These are phyloP conservation scores for Meganola albula DNA, from an alignment of 2,888 invertebrate genomes.

Conservation along the genomic window DNA sequence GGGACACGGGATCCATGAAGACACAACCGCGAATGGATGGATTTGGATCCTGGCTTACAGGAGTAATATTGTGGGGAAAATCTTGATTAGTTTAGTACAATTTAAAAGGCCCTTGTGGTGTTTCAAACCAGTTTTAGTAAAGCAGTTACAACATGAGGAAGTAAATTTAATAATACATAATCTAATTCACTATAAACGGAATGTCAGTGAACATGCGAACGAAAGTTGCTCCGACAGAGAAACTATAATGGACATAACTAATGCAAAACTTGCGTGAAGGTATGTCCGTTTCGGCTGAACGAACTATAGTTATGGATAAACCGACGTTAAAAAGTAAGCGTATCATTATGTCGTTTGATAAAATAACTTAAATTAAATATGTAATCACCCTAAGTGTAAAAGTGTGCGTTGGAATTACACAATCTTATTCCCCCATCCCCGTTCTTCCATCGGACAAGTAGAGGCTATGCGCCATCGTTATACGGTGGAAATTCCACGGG, in stretches of 20 bases:
- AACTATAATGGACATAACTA: conserved; percentile 14
- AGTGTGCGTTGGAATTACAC: too few relatives aligned
- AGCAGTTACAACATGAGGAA: not conserved
- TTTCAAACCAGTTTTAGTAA: too few relatives aligned
- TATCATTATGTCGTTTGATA: too few relatives aligned
- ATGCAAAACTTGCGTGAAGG: conserved; percentile 25
- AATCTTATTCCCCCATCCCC: too few relatives aligned
- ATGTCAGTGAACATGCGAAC: conserved; percentile 23
- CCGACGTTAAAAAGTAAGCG: too few relatives aligned
- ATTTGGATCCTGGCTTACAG: not conserved
- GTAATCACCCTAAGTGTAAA: too few relatives aligned
- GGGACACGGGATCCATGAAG: too few relatives aligned
- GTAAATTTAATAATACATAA: not conserved
- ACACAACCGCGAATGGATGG: not conserved
- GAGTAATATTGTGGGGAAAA: not conserved
- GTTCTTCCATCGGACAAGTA: too few relatives aligned
- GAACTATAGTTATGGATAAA: conserved; percentile 10
- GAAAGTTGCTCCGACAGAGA: conserved; percentile 28
- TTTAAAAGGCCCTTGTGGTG: too few relatives aligned
- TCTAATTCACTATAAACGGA: conserved; percentile 5
- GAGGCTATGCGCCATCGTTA: too few relatives aligned
- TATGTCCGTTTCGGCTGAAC: conserved; percentile 25
- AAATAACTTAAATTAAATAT: too few relatives aligned
- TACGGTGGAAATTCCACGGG: too few relatives aligned
- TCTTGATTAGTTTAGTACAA: not conserved